A percentile compares a stretch with the other conserved stretches of the same genome.
phyloP scores from a whole-genome alignment of 2,113 vertebrate species.

The Chinchilla lanigera region DNA sequence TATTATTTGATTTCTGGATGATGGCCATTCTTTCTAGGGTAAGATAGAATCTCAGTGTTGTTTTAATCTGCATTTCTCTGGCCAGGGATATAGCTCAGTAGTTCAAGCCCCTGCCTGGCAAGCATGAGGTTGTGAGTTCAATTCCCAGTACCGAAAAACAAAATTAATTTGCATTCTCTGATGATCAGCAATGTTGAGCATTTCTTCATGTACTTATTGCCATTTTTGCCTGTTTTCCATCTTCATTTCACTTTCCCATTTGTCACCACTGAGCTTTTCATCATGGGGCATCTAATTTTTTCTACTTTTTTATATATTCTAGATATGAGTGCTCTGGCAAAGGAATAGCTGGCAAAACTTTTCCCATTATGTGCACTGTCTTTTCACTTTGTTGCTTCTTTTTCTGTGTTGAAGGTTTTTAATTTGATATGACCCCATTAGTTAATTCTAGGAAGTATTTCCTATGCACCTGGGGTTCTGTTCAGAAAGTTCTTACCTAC shows the following conservation, averaged over 20 bases:
- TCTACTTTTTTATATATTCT: background rate
- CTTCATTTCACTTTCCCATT: background rate
- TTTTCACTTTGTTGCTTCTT: background rate
- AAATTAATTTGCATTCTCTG: background rate
- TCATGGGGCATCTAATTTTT: background rate
- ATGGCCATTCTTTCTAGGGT: background rate
- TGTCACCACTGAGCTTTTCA: background rate
- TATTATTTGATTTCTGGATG: background rate
- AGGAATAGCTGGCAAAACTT: background rate
- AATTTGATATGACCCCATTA: background rate
- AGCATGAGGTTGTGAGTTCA: too few species aligned
- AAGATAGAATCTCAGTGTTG: background rate
- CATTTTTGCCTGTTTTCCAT: background rate
- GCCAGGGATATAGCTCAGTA: too few species aligned
- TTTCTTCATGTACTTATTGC: background rate
- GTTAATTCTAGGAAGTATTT: background rate
- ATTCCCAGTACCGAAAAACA: too few species aligned
- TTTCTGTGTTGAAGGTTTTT: background rate
- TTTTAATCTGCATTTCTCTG: background rate
- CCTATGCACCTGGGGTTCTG: background rate
- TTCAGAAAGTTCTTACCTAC: background rate
- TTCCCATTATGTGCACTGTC: background rate
- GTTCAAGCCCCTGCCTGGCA: too few species aligned
- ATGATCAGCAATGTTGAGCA: background rate
- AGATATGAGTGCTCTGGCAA: background rate